Evolutionary conservation across 2,888 invertebrate species (phyloP).

Genomic region (Dicycla oo): DNA sequence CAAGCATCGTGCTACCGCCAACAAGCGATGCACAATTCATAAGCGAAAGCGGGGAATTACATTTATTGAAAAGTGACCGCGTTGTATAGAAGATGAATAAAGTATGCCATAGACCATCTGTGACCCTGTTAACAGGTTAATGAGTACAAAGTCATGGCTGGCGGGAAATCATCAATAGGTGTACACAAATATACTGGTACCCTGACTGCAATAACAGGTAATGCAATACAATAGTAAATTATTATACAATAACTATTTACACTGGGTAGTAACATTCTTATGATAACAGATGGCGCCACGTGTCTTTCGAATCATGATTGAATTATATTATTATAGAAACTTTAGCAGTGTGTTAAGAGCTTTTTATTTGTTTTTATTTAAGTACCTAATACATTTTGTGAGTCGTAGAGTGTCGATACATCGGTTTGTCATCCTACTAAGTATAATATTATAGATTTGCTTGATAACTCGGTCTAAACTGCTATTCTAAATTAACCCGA

Average conservation of each 20-base stretch:
- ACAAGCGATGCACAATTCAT: not conserved
- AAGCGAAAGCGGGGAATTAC: slow-evolving; percentile 18
- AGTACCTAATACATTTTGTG: no score
- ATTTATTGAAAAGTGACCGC: not conserved
- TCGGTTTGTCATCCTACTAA: no score
- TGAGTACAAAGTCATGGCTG: not conserved
- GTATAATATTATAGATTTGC: no score
- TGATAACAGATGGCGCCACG: no score
- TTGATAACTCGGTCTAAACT: no score
- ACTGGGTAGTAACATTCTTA: no score
- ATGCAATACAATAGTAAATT: not conserved
- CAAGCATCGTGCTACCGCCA: slow-evolving; percentile 36
- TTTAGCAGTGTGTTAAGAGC: no score
- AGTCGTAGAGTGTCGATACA: no score
- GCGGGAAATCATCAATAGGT: not conserved
- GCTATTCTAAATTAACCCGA: no score
- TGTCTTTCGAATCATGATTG: no score
- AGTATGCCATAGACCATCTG: not conserved
- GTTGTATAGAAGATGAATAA: not conserved
- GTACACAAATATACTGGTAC: not conserved
- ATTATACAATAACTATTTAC: not conserved
- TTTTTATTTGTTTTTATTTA: no score
- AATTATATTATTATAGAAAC: no score
- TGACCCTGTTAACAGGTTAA: not conserved
- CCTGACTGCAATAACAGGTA: not conserved